phyloP scores from a whole-genome alignment of 2,113 vertebrate species.

The Eurypyga helias region DNA sequence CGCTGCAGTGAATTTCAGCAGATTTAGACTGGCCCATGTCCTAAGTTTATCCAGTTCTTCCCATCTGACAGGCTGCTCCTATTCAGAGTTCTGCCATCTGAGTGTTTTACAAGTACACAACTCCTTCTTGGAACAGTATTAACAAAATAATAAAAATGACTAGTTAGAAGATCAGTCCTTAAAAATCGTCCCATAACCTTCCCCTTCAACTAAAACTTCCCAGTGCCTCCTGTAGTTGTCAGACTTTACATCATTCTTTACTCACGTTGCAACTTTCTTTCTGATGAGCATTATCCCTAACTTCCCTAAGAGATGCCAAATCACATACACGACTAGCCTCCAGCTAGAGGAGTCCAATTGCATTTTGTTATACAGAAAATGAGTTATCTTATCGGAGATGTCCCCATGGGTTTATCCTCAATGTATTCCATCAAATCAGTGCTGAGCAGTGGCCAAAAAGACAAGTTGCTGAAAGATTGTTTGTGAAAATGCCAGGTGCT shows the following conservation, averaged over 20 bases:
- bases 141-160: not conserved
- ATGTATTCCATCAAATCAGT: conserved; percentile 42
- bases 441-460: conserved; percentile 42
- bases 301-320: conserved; percentile 38
- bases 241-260: not conserved
- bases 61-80: not conserved
- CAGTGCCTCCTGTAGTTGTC: not conserved
- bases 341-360: conserved; percentile 1
- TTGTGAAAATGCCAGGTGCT: conserved; percentile 25
- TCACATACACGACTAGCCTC: not conserved
- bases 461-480: not conserved
- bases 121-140: not conserved
- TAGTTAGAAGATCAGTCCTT: not conserved
- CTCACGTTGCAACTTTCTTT: not conserved
- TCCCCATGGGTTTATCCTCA: not conserved
- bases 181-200: not conserved
- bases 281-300: conserved; percentile 10
- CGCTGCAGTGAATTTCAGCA: not conserved
- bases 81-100: not conserved
- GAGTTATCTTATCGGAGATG: conserved; percentile 19
- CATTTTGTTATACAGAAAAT: conserved; percentile 37
- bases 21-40: not conserved
- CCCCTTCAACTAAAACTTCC: not conserved
- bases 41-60: not conserved
- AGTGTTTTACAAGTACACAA: not conserved